Evolutionary conservation across 2,888 invertebrate species (phyloP).

Genomic region (Eupithecia dodoneata): DNA sequence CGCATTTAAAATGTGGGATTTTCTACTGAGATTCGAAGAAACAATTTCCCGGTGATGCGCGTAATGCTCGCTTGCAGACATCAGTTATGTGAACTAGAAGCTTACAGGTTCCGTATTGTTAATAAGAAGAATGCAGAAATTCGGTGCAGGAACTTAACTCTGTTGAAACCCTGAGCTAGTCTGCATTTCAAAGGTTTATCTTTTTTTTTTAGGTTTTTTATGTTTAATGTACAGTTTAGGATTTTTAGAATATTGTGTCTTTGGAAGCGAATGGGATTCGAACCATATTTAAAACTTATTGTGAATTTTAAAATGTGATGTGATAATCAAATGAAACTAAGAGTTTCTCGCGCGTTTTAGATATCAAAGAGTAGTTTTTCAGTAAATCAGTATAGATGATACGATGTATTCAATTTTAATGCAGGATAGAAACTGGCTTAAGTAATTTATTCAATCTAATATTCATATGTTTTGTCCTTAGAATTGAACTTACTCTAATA

Average conservation of each 20-base stretch:
- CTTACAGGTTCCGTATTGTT: slow-evolving; percentile 16
- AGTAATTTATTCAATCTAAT: no score
- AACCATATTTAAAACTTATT: background rate
- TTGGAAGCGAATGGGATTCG: background rate
- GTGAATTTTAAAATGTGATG: background rate
- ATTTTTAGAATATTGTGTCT: slow-evolving; percentile 8
- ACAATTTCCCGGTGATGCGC: slow-evolving; percentile 16
- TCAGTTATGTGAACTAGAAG: background rate
- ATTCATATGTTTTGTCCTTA: no score
- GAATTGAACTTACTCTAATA: no score
- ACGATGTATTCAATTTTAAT: background rate
- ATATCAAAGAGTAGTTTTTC: background rate
- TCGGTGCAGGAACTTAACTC: slow-evolving; percentile 12
- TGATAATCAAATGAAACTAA: background rate
- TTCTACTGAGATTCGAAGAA: slow-evolving; percentile 10
- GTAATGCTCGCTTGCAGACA: slow-evolving; percentile 18
- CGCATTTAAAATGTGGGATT: background rate
- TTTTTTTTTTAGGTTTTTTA: no score
- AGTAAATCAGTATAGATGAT: background rate
- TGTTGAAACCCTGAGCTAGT: slow-evolving; percentile 10
- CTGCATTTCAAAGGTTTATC: slow-evolving; percentile 26
- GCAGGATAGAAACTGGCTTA: no score
- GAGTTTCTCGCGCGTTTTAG: background rate
- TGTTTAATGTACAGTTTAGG: slow-evolving; percentile 7
- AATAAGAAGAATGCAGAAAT: slow-evolving; percentile 23